Evolutionary conservation across 1,140 invertebrate species (phyloP), one percentile per base, ranked within the genome.

Genomic region (Temnothorax nylanderi): DNA sequence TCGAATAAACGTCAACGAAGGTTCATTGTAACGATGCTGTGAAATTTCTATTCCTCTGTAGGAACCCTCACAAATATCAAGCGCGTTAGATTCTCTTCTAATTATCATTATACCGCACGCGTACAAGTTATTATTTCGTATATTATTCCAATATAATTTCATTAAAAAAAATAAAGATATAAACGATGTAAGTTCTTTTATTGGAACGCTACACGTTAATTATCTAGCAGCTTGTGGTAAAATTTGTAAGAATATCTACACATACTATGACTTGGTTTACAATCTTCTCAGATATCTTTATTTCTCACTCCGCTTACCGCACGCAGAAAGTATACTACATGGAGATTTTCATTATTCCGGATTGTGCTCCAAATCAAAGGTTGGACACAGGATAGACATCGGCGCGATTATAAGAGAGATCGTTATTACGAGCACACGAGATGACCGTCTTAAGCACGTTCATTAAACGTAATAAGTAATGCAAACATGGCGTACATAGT

Each of bases 401-500:
- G 58, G 47, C 44, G 60, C 75, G 34, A 72, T 75, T 67, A 32
- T 32, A 34, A 80, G 56, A 56, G 47, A 69, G 49, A 34, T 62
- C 3, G 37, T 41, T 49, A 88, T 90, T 88, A 90, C 34, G 47
- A 51, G 5, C 72, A 49, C 72, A 81, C 75, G 47, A 82, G 54
- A 37, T 51, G 72, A 90, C 41, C 67, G n/a, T 80, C 60, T 67
- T 75, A 60, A 65, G 41, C 56, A 51, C 26, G 49, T 54, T 65
- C 86, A 88, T 91, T 90, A 90, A 56, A 47, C 60, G 69, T 86
- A 90, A 90, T 62, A 41, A 77, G n/a, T 82, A 86, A 90, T 78
- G 64, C 62, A 47, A 49, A 26, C 21, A 21, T 77, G 56, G 3
- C 10, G 10, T 18, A 44, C 32, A 51, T 32, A 16, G 18, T 18